Base-by-base conservation (phyloP, 1,140 invertebrate species). In the Trachelipus rathkii region DNA sequence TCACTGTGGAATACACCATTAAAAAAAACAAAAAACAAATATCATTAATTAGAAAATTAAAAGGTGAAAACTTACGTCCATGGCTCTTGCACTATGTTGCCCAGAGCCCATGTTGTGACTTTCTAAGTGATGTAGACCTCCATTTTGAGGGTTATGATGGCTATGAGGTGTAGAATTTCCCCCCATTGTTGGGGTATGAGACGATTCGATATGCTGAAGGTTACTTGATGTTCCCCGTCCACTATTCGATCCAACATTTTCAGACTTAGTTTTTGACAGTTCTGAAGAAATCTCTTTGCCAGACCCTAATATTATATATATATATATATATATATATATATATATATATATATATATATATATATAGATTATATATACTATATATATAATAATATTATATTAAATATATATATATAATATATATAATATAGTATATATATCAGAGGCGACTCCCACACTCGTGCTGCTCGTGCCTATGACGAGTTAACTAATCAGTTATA, bases 291-390 rank as follows among this genome's bases (percentile, higher is more conserved):
- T 13, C 11, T 60, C 50, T 60, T 60, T 60, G 11, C 50, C 50
- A 13, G 50, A 60, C 19, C 50, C 50, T 60, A 19, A 19, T 60
- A 60, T 15, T 60, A 60, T 60, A 15, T 60, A 60, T 60, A 60
- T 60, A 60, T 60, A 60, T 60, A 60, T 60, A 60, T 60, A 60
- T 60, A 60, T 60, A 60, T 60, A 60, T 60, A 60, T 60, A 60
- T 60, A 60, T 60, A 60, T 60, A 19, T 60, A 60, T 60, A 19
- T 60, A 60, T 3, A 19, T 60, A 60, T 60, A 19, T 60, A 60
- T 60, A 19, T 60, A 60, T 60, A 60, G 2, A 60, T 60, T 60
- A 60, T 60, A 60, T 60, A 60, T 60, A 60, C n/a, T 60, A 60
- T 60, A 60, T 60, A 60, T 60, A 60, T 60, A 60, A n/a, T n/a